Evolutionary conservation across 2,797 vertebrate genomes (phyloP), one percentile per base, ranked within the genome.

Genomic region (Diplodus puntazzo): DNA sequence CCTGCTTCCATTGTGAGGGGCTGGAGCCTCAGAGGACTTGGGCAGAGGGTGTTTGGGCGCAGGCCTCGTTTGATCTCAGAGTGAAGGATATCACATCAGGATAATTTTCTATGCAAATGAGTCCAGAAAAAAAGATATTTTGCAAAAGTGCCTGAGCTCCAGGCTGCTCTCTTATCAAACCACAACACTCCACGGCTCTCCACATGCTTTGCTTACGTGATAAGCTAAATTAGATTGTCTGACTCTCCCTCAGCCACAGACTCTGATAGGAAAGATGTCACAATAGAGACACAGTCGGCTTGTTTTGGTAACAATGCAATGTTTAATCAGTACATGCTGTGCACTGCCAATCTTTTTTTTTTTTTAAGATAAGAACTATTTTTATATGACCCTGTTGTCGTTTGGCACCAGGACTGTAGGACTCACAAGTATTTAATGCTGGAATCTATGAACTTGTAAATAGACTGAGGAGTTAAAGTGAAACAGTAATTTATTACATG

Each of bases 401-500:
- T 92, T 62, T 89, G 91, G 77, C 95, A 94, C 95, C 96, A 95
- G 95, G 89, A 30, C 90, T 84, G 88, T 94, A 94, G 95, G 96
- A 95, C 91, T 89, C 95, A 95, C 96, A 96, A 95, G 89, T 97
- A 97, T 98, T 96, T 97, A 97, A 97, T 96, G 96, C 96, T 97
- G 96, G 96, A 95, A 90, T 97, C 94, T 94, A 95, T 96, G 78
- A 92, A 92, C 75, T 81, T 96, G 96, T 97, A 97, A 92, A 96
- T 97, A 97, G 90, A 96, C 30, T 88, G 93, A 96, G 96, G 95
- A 95, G 95, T 96, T 94, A 94, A 96, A 97, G 95, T 95, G 96
- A 91, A 93, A 94, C 94, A 92, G 96, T 98, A 97, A 98, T 97
- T 98, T 98, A 98, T 98, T 97, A 95, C 94, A 90, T 89, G 92